Evolutionary conservation across 2,888 invertebrate genomes (phyloP).

Genomic region (Diploptera punctata): DNA sequence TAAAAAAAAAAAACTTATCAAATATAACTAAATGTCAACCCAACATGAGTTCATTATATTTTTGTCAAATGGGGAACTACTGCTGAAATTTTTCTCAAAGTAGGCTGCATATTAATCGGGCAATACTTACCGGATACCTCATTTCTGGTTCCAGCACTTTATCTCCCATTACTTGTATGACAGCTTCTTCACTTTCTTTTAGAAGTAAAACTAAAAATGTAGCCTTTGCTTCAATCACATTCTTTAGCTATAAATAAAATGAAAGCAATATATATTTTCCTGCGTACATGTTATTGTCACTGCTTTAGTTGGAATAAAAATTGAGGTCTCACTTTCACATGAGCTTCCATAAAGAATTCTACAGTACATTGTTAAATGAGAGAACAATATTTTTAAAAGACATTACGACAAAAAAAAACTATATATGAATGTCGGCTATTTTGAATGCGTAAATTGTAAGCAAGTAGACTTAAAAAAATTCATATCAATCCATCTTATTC

Average conservation of each 20-base stretch:
- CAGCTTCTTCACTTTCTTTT: constrained; percentile 63
- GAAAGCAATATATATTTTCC: not conserved
- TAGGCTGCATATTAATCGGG: no score
- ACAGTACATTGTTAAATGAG: not conserved
- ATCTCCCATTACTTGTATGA: constrained; percentile 64
- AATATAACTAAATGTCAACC: no score
- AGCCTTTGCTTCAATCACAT: constrained; percentile 61
- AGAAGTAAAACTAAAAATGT: constrained; percentile 63
- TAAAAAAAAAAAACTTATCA: no score
- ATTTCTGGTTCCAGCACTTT: constrained; percentile 58
- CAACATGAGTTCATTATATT: no score
- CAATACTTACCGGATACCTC: constrained; percentile 59
- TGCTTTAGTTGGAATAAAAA: constrained; percentile 18
- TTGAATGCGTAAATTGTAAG: no score
- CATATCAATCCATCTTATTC: no score
- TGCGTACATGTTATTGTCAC: not conserved
- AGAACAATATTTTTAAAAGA: not conserved
- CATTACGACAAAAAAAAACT: not conserved
- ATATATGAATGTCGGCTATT: no score
- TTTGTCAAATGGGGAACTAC: no score
- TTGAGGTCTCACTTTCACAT: not conserved
- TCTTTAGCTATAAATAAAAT: constrained; percentile 52
- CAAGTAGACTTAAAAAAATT: no score
- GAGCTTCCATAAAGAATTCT: not conserved
- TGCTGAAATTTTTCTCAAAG: no score